Percentiles rank a stretch among this genome's conserved stretches.
Evolutionary conservation across 2,888 invertebrate species (phyloP).

Genomic region (Taphrorychus bicolor): DNA sequence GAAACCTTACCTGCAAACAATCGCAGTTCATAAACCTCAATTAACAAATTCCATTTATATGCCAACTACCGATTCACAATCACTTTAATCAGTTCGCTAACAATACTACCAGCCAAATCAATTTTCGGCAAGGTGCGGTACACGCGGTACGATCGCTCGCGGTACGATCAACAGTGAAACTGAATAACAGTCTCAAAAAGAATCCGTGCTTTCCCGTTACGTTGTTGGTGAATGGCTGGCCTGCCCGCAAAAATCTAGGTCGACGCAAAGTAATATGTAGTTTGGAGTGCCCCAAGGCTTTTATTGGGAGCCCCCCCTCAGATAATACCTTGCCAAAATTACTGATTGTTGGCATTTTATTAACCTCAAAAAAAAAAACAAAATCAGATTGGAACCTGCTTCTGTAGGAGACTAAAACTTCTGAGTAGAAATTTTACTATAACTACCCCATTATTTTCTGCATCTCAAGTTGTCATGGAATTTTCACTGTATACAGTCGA

Average conservation of each 20-base stretch:
- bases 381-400: too few relatives aligned
- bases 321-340: background rate
- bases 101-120: constrained; percentile 7
- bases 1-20: background rate
- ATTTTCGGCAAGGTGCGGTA: constrained; percentile 15
- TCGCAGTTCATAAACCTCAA: background rate
- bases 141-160: constrained; percentile 28
- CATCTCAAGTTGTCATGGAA: too few relatives aligned
- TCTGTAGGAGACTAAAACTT: too few relatives aligned
- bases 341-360: background rate
- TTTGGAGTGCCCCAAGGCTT: constrained; percentile 42
- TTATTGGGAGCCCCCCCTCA: constrained; percentile 6
- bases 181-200: constrained; percentile 40
- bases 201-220: constrained; percentile 53
- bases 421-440: too few relatives aligned
- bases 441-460: too few relatives aligned
- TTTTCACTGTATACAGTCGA: too few relatives aligned
- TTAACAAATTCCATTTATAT: background rate
- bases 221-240: constrained; percentile 51
- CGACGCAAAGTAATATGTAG: constrained; percentile 45
- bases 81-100: background rate
- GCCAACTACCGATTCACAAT: background rate
- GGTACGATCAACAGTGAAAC: constrained; percentile 40
- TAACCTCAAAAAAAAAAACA: too few relatives aligned
- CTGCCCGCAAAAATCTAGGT: constrained; percentile 55